Base-by-base conservation (phyloP, 2,113 vertebrate species). In the Potamarius usumacintae region DNA sequence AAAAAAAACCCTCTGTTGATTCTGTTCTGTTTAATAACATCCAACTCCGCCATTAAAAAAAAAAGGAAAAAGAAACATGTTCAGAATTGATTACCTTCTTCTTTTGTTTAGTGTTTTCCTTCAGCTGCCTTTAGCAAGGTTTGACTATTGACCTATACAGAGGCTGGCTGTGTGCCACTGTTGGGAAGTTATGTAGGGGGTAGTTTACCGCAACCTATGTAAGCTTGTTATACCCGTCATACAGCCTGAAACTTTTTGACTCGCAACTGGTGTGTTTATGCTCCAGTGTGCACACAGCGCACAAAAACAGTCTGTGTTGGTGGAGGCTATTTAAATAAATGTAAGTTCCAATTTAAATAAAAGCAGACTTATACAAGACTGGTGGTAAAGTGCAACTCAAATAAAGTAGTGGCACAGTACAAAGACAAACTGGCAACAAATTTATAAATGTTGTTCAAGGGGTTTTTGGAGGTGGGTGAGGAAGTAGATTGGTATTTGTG, bases 141-240 rank as follows among this genome's bases (percentile, higher is more conserved):
- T 79, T 78, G 48, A 86, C 63, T 65, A 34, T 82, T 86, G 78
- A 86, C 78, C 85, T 15, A 30, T 15, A 82, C 63, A 30, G 78
- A 50, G 53, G 12, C 60, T 62, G 9, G 30, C 14, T 58, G 57
- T 62, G 55, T 57, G n/a, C 78, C 58, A 20, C 79, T 88, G 87
- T 74, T 85, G 67, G 84, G 18, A 80, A 72, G 83, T 58, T 85
- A 62, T 62, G 48, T 72, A 22, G 52, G 77, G n/a, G 30, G 18
- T 1, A 76, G 67, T 86, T 83, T 89, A 88, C 55, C 69, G 83
- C 20, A 53, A n/a, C 63, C 53, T 88, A 86, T 85, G 58, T 58
- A 83, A 67, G 79, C 58, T 85, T 89, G 79, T 86, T 89, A 83
- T 86, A 86, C 63, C 78, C 25, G 50, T 63, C 67, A 85, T 82